Evolutionary conservation across 2,113 vertebrate genomes (phyloP), one percentile per base, ranked within the genome.

Genomic region (Rhodinocichla rosea): DNA sequence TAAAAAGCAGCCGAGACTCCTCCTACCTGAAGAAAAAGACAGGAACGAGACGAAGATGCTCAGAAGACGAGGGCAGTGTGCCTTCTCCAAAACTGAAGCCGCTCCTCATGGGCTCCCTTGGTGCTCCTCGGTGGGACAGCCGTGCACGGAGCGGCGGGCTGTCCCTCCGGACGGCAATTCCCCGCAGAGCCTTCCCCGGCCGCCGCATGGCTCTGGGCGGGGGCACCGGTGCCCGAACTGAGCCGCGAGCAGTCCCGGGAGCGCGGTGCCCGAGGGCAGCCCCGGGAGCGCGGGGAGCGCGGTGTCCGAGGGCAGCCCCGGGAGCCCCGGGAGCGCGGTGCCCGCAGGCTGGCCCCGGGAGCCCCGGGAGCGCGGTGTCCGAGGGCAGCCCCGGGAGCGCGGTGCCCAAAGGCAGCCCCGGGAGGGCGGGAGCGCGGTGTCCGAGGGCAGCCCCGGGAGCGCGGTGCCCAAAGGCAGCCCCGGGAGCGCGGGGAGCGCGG

Each of bases 21-120:
- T 86, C 83, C 90, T 75, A 93, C 71, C 76, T 89, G 56, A 71
- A 59, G 67, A n/a, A 77, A 91, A 73, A 60, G 30, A 24, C 42
- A 37, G 40, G 64, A 94, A 53, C 0, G 1, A 53, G 68, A 42
- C 2, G 22, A 87, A 64, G 92, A 67, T 55, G 49, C 53, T 71
- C 60, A 71, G 71, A 70, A 83, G 44, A 40, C 39, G 59, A 73
- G 47, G 35, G 30, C 71, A 73, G 44, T 0, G 1, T 5, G n/a
- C 52, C 64, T 35, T 71, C 56, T 47, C 67, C 50, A 23, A 33
- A 55, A 28, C 4, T 13, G 23, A 18, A 88, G 35, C 24, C n/a
- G 7, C 32, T 30, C 8, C 2, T 6, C 2, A 0, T 0, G 8
- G 33, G 35, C 4, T 89, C 26, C 22, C 23, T 39, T 67, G 14